Percentiles rank a stretch among this genome's conserved stretches.
These are phyloP conservation scores for Alentia gelatinosa DNA, from an alignment of 2,888 invertebrate genomes.

Conservation along the genomic window DNA sequence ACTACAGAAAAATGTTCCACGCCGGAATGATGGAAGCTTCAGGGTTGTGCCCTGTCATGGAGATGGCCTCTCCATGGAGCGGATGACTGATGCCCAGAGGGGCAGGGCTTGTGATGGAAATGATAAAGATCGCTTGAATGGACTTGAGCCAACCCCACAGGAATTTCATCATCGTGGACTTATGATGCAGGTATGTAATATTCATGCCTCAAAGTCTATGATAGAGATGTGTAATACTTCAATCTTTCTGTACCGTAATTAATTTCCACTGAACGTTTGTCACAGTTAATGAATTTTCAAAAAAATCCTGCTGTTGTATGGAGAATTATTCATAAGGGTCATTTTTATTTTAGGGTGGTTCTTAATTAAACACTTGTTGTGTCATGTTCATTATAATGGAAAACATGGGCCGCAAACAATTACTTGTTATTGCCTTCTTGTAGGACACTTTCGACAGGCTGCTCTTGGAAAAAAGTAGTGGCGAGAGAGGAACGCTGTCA, in stretches of 20 bases:
- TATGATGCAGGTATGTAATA: conserved; percentile 36
- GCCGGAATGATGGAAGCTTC: background rate
- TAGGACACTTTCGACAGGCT: too few species aligned
- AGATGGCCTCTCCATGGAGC: conserved; percentile 10
- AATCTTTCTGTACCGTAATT: too few species aligned
- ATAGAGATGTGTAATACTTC: too few species aligned
- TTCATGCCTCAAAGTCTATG: too few species aligned
- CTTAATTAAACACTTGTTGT: background rate
- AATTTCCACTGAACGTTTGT: too few species aligned
- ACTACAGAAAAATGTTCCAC: background rate
- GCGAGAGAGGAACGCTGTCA: background rate
- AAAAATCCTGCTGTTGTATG: background rate
- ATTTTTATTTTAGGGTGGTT: background rate
- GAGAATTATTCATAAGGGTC: background rate
- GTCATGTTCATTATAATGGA: too few species aligned
- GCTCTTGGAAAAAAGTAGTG: too few species aligned
- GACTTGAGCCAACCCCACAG: background rate
- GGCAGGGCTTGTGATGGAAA: background rate
- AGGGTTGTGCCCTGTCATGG: conserved; percentile 15
- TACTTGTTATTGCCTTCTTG: too few species aligned
- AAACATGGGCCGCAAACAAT: too few species aligned
- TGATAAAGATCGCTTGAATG: background rate
- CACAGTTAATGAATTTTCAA: background rate
- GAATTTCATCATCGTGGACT: conserved; percentile 38
- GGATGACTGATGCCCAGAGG: conserved; percentile 13